These are phyloP conservation scores for Vombatus ursinus DNA, from an alignment of 2,113 vertebrate genomes.

Conservation along the genomic window DNA sequence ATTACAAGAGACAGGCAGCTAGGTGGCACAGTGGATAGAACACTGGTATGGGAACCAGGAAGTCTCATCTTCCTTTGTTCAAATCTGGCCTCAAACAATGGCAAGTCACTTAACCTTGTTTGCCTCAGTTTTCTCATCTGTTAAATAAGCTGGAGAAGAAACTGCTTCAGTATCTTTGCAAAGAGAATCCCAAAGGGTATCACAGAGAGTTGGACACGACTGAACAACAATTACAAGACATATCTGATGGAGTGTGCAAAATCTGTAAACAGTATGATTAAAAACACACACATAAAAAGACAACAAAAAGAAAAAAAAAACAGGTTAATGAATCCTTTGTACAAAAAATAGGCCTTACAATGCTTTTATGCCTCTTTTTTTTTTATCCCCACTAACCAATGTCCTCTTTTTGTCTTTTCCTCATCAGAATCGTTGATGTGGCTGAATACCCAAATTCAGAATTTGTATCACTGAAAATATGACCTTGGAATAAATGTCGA, in stretches of 20 bases:
- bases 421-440: neutral
- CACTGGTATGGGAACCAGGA: too few relatives aligned
- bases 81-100: too few relatives aligned
- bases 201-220: too few relatives aligned
- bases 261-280: neutral
- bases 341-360: neutral
- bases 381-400: accelerated
- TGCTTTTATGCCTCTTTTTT: neutral
- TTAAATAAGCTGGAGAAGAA: too few relatives aligned
- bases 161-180: too few relatives aligned
- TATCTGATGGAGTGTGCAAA: neutral
- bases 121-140: too few relatives aligned
- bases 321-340: neutral
- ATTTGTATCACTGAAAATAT: constrained; percentile 60
- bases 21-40: too few relatives aligned
- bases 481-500: constrained; percentile 61
- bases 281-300: neutral
- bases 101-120: too few relatives aligned
- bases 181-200: too few relatives aligned
- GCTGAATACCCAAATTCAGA: constrained; percentile 18
- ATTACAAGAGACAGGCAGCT: neutral
- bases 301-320: neutral
- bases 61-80: too few relatives aligned
- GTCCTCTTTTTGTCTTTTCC: neutral
- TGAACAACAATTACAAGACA: neutral